Percentiles rank a stretch among this genome's conserved stretches.
Evolutionary conservation across 2,113 vertebrate species (phyloP).

Genomic region (Heptranchias perlo): DNA sequence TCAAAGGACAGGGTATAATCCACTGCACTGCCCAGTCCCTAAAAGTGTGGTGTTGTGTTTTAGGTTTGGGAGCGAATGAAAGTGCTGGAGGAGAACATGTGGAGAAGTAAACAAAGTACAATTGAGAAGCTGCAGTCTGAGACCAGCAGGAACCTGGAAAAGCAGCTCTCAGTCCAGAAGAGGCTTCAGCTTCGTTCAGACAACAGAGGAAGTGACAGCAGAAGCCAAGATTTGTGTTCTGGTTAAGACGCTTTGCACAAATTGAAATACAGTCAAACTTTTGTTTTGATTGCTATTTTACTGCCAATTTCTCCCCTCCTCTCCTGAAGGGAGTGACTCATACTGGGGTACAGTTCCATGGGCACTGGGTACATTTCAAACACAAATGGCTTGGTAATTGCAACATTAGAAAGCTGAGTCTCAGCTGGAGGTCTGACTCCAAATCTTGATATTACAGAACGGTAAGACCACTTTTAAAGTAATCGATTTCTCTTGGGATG

Average conservation of each 20-base stretch:
- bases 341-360: not conserved
- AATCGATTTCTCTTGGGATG: not conserved
- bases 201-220: not conserved
- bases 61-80: conserved; percentile 31
- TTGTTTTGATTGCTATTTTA: not conserved
- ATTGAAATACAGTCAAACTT: not conserved
- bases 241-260: not conserved
- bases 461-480: not conserved
- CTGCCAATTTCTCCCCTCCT: not conserved
- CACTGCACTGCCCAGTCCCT: not conserved
- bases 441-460: not conserved
- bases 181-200: not conserved
- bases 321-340: not conserved
- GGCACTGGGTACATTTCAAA: not conserved
- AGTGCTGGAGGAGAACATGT: conserved; percentile 23
- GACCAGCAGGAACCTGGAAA: not conserved
- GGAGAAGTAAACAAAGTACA: not conserved
- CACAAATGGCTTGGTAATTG: not conserved
- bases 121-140: conserved; percentile 23
- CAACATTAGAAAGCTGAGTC: not conserved
- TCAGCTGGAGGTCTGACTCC: not conserved
- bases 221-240: conserved; percentile 14
- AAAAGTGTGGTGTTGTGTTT: not conserved
- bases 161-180: conserved; percentile 5
- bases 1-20: not conserved